These are phyloP conservation scores for Diphyllodes magnificus DNA, from an alignment of 2,113 vertebrate genomes.

Conservation along the genomic window DNA sequence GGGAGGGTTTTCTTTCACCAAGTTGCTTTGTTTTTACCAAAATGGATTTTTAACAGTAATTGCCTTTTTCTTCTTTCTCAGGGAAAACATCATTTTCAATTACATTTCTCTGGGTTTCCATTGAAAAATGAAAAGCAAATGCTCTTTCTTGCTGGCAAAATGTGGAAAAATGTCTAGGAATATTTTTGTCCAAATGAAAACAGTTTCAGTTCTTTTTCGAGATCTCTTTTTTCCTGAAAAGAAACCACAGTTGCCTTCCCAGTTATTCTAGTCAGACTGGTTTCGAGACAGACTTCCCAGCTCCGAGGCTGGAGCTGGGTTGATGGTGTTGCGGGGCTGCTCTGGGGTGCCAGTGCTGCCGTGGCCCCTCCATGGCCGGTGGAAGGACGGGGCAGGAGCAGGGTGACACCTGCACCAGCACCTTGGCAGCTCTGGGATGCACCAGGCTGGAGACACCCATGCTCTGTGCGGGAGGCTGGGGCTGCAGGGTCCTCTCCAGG, in stretches of 20 bases:
- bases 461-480: rapidly evolving
- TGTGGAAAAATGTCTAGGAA: slow-evolving; percentile 56
- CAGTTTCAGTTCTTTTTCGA: slow-evolving; percentile 48
- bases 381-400: not conserved
- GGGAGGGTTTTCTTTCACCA: not conserved
- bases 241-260: slow-evolving; percentile 57
- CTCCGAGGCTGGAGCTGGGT: not conserved
- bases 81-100: slow-evolving; percentile 39
- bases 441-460: too few species aligned
- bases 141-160: slow-evolving; percentile 7
- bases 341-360: not conserved
- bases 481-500: not conserved
- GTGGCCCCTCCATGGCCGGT: rapidly evolving
- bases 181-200: slow-evolving; percentile 55
- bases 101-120: slow-evolving; percentile 42
- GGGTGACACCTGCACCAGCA: not conserved
- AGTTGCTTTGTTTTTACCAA: slow-evolving; percentile 17
- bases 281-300: slow-evolving; percentile 46
- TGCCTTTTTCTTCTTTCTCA: not conserved
- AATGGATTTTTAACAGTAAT: slow-evolving; percentile 8
- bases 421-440: not conserved
- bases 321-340: not conserved
- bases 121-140: slow-evolving; percentile 64
- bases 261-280: slow-evolving; percentile 57
- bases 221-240: slow-evolving; percentile 60